Conservation (phyloP, 1,140 invertebrate genomes). For the Tetramorium alpestre region DNA sequence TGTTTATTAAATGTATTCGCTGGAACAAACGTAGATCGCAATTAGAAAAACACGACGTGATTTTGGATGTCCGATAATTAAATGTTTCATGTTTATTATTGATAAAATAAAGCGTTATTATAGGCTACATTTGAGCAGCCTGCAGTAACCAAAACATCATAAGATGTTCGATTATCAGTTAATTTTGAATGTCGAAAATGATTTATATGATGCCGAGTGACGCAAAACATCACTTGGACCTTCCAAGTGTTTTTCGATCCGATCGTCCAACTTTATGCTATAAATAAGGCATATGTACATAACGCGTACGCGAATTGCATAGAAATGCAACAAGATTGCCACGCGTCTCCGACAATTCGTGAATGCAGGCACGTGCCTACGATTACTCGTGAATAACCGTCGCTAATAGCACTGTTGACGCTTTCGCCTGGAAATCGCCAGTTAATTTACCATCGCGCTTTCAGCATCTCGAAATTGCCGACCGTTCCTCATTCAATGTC, state of each 20-base stretch:
- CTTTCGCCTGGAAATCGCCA: constrained; percentile 7
- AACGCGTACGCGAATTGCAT: not conserved
- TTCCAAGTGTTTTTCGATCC: constrained; percentile 1
- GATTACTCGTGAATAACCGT: not conserved
- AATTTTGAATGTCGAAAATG: not conserved
- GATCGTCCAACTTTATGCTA: not conserved
- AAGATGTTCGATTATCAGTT: not conserved
- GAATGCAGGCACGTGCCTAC: constrained; percentile 20
- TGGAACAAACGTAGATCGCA: too few species aligned
- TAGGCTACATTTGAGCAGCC: not conserved
- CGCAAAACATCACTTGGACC: not conserved
- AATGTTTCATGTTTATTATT: not conserved
- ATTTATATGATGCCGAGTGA: not conserved
- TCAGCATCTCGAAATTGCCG: not conserved
- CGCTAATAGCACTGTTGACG: not conserved
- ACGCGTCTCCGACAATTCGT: constrained; percentile 18
- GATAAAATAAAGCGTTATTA: not conserved
- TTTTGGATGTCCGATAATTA: not conserved
- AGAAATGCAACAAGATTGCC: not conserved
- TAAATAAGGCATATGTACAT: not conserved
- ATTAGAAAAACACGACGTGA: not conserved
- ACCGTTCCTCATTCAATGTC: not conserved
- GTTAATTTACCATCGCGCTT: not conserved
- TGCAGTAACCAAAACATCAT: not conserved
- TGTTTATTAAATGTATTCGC: not conserved